Evolutionary conservation across 2,888 invertebrate genomes (phyloP), one percentile per base, ranked within the genome.

Genomic region (Copidosoma aretas): DNA sequence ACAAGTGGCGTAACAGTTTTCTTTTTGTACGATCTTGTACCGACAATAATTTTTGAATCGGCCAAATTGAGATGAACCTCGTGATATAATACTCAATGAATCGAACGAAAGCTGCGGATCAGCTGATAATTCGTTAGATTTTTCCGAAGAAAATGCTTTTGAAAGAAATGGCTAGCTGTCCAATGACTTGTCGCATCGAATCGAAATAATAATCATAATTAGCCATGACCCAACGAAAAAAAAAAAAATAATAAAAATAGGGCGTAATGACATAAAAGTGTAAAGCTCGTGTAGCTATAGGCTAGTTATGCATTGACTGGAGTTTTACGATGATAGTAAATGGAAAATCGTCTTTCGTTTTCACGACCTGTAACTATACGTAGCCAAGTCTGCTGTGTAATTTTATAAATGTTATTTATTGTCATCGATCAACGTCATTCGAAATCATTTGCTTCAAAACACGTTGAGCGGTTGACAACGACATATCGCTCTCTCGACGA

Each of bases 241-340:
- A 58, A 57, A 64, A 58, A n/a, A n/a, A n/a, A n/a, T n/a, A n/a
- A n/a, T n/a, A n/a, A n/a, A n/a, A n/a, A n/a, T n/a, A 15, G 59
- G 60, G 58, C 61, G 63, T 53, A 62, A 67, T 58, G 60, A 65
- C 58, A 66, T 56, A 72, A 71, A 74, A 73, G 72, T 75, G 74
- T 75, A 74, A 74, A 74, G 73, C 66, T 74, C 74, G 74, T 32
- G 8, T 74, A 75, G 73, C 71, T 75, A n/a, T n/a, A 77, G 77
- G 73, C 74, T 77, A 75, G 76, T 74, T 71, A 74, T 8, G 75
- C 73, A 74, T 74, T 71, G 76, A 76, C 74, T 75, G 74, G 71
- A 73, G 70, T 68, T 70, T 73, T 68, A 71, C 65, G 64, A 69
- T 72, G 64, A 71, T 71, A 49, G 64, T 61, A 57, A 60, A 66